Percentiles rank a stretch among this genome's conserved stretches.
Evolutionary conservation across 2,888 invertebrate genomes (phyloP).

Genomic region (Pheosia gnoma): DNA sequence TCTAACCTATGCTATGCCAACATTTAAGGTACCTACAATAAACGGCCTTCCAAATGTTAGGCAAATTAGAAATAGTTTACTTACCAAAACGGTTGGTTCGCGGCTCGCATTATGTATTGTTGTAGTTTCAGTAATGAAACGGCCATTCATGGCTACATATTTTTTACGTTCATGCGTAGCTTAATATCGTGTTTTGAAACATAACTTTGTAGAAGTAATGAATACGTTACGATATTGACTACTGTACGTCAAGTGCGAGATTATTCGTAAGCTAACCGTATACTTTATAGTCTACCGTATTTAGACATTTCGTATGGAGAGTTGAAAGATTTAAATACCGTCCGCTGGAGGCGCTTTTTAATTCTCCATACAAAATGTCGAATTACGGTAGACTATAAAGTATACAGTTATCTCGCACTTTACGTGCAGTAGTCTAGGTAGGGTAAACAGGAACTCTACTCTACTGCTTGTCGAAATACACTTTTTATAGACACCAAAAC

Average conservation of each 20-base stretch:
- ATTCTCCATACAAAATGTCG: too few species aligned
- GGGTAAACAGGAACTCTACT: too few species aligned
- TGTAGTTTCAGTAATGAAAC: constrained; percentile 31
- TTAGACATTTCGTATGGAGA: too few species aligned
- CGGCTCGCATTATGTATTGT: constrained; percentile 15
- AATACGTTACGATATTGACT: constrained; percentile 1
- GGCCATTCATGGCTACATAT: constrained; percentile 25
- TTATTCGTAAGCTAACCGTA: background rate
- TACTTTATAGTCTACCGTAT: too few species aligned
- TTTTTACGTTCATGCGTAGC: constrained; percentile 18
- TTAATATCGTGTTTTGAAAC: background rate
- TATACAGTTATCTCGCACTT: too few species aligned
- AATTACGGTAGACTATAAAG: too few species aligned
- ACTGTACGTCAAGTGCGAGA: background rate
- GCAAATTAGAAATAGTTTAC: constrained; percentile 41
- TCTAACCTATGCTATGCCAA: constrained; percentile 18
- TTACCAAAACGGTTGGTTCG: constrained; percentile 19
- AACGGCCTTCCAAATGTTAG: constrained; percentile 19
- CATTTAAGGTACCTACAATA: constrained; percentile 18
- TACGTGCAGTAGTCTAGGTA: too few species aligned
- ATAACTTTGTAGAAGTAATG: background rate
- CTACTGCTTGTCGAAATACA: too few species aligned
- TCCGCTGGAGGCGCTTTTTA: too few species aligned
- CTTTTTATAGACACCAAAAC: too few species aligned
- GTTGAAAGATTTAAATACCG: too few species aligned